Conservation (phyloP, 2,888 invertebrate species). For the Scaptomyza reducta region DNA sequence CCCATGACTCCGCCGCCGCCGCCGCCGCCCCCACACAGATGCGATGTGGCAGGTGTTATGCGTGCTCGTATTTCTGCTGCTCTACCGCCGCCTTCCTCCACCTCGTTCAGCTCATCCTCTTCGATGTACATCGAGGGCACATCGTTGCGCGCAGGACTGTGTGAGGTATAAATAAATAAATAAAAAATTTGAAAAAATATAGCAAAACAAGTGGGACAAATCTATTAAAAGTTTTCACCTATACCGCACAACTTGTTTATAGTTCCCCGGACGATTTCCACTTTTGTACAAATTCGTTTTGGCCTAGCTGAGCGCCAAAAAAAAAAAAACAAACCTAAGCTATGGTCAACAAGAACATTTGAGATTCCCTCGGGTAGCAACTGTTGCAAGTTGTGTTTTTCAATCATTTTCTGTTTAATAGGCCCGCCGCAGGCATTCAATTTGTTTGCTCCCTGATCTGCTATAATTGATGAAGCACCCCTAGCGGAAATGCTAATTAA, state of each 20-base stretch:
- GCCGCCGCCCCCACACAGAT: slow-evolving; percentile 57
- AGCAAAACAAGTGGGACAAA: slow-evolving; percentile 49
- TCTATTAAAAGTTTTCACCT: slow-evolving; percentile 65
- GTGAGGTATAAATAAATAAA: slow-evolving; percentile 15
- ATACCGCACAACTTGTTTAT: slow-evolving; percentile 52
- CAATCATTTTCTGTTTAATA: slow-evolving; percentile 27
- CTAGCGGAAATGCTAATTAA: slow-evolving; percentile 56
- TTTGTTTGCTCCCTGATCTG: background rate
- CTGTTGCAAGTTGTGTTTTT: slow-evolving; percentile 36
- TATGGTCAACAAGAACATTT: slow-evolving; percentile 31
- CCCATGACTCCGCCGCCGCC: slow-evolving; percentile 41
- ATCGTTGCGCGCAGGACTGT: slow-evolving; percentile 84
- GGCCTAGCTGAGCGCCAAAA: slow-evolving; percentile 19
- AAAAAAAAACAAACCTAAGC: slow-evolving; percentile 24
- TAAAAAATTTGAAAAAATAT: background rate
- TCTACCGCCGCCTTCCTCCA: slow-evolving; percentile 81
- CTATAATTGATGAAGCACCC: slow-evolving; percentile 23
- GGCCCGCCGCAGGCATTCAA: slow-evolving; percentile 5
- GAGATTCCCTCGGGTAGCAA: slow-evolving; percentile 35
- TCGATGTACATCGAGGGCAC: slow-evolving; percentile 85
- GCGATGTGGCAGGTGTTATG: slow-evolving; percentile 70
- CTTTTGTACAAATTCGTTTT: slow-evolving; percentile 4
- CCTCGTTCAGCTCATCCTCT: slow-evolving; percentile 84
- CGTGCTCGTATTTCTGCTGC: slow-evolving; percentile 80
- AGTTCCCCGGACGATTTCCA: slow-evolving; percentile 57